These are phyloP conservation scores for Diabrotica virgifera DNA, from an alignment of 1,140 invertebrate species.

Conservation along the genomic window DNA sequence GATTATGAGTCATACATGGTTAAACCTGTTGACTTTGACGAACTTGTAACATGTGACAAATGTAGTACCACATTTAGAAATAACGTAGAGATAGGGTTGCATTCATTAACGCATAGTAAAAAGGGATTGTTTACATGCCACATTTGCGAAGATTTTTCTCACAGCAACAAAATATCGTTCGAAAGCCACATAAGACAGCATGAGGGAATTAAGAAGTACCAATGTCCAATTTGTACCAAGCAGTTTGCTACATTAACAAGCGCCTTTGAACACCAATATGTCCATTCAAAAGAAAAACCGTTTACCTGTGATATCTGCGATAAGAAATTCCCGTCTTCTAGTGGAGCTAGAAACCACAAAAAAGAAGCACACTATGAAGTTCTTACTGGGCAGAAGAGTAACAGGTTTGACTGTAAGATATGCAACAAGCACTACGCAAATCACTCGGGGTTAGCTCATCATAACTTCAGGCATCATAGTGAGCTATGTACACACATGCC, in stretches of 20 bases:
- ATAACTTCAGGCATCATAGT: slow-evolving; percentile 55
- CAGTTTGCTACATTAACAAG: slow-evolving; percentile 51
- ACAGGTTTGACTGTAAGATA: slow-evolving; percentile 43
- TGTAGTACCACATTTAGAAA: slow-evolving; percentile 39
- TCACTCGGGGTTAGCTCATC: slow-evolving; percentile 22
- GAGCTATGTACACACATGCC: slow-evolving; percentile 70
- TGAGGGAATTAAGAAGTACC: slow-evolving; percentile 51
- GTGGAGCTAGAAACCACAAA: slow-evolving; percentile 42
- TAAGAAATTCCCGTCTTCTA: slow-evolving; percentile 48
- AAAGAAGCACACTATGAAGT: slow-evolving; percentile 45
- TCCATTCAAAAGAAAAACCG: slow-evolving; percentile 59
- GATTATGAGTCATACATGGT: slow-evolving; percentile 10
- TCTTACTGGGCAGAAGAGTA: slow-evolving; percentile 38
- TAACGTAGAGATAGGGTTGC: slow-evolving; percentile 37
- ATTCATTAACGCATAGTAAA: slow-evolving; percentile 44
- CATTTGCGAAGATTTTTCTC: slow-evolving; percentile 46
- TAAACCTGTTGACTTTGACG: slow-evolving; percentile 50
- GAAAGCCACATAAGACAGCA: slow-evolving; percentile 45
- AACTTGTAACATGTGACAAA: slow-evolving; percentile 38
- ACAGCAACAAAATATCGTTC: slow-evolving; percentile 47
- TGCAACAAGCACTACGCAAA: slow-evolving; percentile 20
- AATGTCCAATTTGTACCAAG: slow-evolving; percentile 58
- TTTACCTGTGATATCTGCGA: slow-evolving; percentile 63
- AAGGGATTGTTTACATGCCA: slow-evolving; percentile 47
- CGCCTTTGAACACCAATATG: slow-evolving; percentile 46